Base-by-base conservation (phyloP, 2,888 invertebrate genomes). In the Latrodectus hesperus region DNA sequence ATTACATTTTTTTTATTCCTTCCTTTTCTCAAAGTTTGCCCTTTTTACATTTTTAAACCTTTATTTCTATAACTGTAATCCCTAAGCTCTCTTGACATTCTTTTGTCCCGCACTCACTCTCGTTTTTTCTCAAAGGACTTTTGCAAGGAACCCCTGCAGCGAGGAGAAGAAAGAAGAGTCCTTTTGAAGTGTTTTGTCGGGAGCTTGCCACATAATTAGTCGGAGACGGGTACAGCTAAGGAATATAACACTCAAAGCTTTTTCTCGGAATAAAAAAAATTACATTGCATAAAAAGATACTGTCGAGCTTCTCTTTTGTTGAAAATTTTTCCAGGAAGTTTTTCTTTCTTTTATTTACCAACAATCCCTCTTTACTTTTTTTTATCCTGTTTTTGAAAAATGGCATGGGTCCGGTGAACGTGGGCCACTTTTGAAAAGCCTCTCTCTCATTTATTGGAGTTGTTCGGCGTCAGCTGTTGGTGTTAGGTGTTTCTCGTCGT, bases 401-500 rank as follows among this genome's bases (percentile, higher is more conserved):
- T 87, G 79, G 74, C 70, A 70, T 38, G 38, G 38, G 38, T 38
- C 38, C 65, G 60, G 60, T 16, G n/a, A 60, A n/a, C 60, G 60
- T 78, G 73, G 81, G 49, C 77, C 67, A 67, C 81, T 78, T 81
- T 87, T 22, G 60, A 60, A 38, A 22, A 1, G 51, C 60, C 38
- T 38, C 67, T 67, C 55, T 75, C 75, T 75, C 81, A 87, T 81
- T 87, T 87, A 87, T 87, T 82, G 86, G 81, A 82, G 86, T 81
- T 87, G 86, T 87, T 81, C 85, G 38, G 77, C 81, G 81, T 76
- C 86, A 87, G 86, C 86, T 87, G 86, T 81, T 87, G 86, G 81
- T 87, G 86, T 87, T 77, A 87, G 86, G 86, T 87, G 81, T 72
- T 73, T 81, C 72, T 11, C 9, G 77, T 87, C 51, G 51, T 52